phyloP scores from a whole-genome alignment of 2,888 invertebrate genomes.

The Entomobrya proxima region DNA sequence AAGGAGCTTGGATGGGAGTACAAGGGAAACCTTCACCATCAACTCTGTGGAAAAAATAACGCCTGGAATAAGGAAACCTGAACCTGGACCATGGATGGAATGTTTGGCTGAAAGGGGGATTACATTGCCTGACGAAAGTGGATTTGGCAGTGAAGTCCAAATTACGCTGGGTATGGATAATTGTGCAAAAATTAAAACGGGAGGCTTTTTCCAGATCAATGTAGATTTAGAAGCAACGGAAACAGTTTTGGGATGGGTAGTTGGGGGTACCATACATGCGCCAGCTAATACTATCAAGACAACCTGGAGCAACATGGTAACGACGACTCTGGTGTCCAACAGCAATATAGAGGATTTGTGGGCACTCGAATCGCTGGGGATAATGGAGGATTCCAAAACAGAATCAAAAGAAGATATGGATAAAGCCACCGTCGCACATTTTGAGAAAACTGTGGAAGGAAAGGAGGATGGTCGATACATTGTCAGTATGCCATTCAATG shows the following conservation, averaged over 20 bases:
- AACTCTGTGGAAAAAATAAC: not conserved
- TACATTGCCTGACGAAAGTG: not conserved
- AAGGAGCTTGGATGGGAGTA: not conserved
- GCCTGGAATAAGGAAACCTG: not conserved
- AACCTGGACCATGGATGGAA: not conserved
- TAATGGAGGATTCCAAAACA: conserved; percentile 75
- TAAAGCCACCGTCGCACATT: conserved; percentile 72
- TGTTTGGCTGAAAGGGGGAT: not conserved
- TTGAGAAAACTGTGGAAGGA: conserved; percentile 74
- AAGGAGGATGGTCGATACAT: conserved; percentile 76
- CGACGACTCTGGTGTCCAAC: not conserved
- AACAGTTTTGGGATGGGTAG: not conserved
- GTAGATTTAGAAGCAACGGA: not conserved
- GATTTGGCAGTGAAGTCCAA: not conserved
- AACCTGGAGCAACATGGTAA: not conserved
- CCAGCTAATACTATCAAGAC: not conserved
- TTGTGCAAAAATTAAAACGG: not conserved
- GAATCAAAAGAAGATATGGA: conserved; percentile 64
- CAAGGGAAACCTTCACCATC: not conserved
- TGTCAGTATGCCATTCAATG: conserved; percentile 76
- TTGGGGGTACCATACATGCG: not conserved
- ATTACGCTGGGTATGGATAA: not conserved
- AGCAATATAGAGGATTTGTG: conserved; percentile 72
- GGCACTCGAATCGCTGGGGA: conserved; percentile 76
- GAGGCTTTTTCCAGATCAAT: not conserved